phyloP scores from a whole-genome alignment of 2,797 vertebrate genomes.

The Sebastolobus alascanus region DNA sequence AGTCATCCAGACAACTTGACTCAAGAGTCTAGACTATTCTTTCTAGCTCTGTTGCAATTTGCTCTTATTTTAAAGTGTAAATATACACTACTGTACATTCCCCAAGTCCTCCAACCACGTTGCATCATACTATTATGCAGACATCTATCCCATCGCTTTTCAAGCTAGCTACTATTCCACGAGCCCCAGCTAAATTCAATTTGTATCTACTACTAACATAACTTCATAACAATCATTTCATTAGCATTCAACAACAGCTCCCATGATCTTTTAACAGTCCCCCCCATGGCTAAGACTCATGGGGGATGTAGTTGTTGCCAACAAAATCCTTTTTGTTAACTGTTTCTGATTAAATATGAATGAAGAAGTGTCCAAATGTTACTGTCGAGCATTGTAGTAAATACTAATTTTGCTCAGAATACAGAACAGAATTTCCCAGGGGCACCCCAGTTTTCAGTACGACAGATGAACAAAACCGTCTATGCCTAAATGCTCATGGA shows the following conservation, averaged over 20 bases:
- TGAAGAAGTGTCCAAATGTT: background rate
- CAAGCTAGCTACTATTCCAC: background rate
- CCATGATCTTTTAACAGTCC: background rate
- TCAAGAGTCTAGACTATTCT: background rate
- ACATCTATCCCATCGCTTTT: background rate
- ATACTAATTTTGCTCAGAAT: background rate
- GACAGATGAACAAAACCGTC: background rate
- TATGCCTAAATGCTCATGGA: background rate
- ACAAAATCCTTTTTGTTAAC: background rate
- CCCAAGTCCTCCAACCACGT: background rate
- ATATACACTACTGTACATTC: background rate
- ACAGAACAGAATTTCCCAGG: background rate
- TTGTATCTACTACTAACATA: background rate
- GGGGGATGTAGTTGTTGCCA: background rate
- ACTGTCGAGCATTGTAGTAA: background rate
- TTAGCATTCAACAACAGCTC: background rate
- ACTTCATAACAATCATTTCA: background rate
- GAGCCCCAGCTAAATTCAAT: background rate
- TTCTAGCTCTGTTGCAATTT: background rate
- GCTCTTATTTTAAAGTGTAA: background rate
- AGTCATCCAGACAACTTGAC: conserved; percentile 21
- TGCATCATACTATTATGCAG: background rate
- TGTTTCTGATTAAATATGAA: background rate
- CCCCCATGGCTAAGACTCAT: background rate
- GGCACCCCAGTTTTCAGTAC: background rate